phyloP scores from a whole-genome alignment of 2,797 vertebrate species.

The Luscinia luscinia region DNA sequence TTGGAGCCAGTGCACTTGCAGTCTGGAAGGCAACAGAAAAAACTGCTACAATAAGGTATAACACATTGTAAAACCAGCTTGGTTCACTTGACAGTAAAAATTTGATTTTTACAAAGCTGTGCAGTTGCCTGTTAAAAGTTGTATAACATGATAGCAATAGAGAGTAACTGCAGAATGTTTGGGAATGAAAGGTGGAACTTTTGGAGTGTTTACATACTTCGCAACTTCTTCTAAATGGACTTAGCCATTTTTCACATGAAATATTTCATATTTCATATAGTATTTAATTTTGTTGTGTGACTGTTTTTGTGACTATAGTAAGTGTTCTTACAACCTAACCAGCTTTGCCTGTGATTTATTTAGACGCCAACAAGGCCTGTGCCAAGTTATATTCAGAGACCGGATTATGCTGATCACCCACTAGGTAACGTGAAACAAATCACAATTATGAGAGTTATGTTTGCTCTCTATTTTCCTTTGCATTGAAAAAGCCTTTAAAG shows the following conservation, averaged over 20 bases:
- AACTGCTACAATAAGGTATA: neutral
- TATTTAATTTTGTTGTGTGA: neutral
- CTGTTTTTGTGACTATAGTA: neutral
- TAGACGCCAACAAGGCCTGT: constrained; percentile 94
- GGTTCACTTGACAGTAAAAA: neutral
- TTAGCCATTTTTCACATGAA: neutral
- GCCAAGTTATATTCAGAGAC: constrained; percentile 94
- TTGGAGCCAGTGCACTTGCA: neutral
- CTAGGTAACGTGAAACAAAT: constrained; percentile 85
- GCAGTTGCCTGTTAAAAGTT: neutral
- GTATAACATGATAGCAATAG: neutral
- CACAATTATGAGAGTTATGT: neutral
- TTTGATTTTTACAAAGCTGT: neutral
- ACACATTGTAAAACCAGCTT: neutral
- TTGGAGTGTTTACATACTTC: neutral
- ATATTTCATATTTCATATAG: neutral
- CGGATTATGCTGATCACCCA: constrained; percentile 98
- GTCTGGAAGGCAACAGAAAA: neutral
- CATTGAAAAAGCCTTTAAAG: neutral
- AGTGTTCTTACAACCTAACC: constrained; percentile 35
- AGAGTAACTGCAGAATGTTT: neutral
- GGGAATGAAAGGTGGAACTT: neutral
- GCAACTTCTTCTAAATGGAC: neutral
- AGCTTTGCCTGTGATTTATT: constrained; percentile 42
- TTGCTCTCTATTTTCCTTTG: neutral